These are phyloP conservation scores for Oryzias curvinotus DNA, from an alignment of 2,113 vertebrate species.

Conservation along the genomic window DNA sequence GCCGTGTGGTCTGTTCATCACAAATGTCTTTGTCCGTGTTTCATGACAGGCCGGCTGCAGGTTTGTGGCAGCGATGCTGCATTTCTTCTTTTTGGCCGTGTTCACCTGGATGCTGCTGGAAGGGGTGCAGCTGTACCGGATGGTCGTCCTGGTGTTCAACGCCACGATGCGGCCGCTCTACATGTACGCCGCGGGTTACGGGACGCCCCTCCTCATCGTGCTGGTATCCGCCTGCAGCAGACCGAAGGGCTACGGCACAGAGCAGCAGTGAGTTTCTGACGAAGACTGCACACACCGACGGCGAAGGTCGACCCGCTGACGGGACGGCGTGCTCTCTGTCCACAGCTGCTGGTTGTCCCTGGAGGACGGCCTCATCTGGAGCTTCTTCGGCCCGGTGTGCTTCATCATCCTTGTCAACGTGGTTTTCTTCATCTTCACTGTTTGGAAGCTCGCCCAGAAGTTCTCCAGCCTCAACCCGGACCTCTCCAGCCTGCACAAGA, in stretches of 20 bases:
- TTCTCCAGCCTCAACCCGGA: slow-evolving; percentile 85
- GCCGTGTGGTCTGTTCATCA: too few relatives aligned
- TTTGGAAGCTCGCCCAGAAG: slow-evolving; percentile 84
- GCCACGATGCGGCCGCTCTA: slow-evolving; percentile 74
- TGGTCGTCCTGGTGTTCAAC: slow-evolving; percentile 87
- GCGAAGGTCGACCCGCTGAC: background rate
- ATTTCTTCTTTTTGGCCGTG: slow-evolving; percentile 84
- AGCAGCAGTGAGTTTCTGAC: slow-evolving; percentile 71
- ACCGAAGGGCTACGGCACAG: slow-evolving; percentile 73
- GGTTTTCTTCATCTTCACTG: slow-evolving; percentile 80
- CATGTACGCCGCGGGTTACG: slow-evolving; percentile 79
- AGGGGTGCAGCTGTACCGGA: slow-evolving; percentile 86
- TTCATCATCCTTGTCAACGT: slow-evolving; percentile 77
- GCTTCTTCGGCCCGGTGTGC: slow-evolving; percentile 82
- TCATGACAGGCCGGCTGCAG: slow-evolving; percentile 75
- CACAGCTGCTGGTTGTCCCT: slow-evolving; percentile 83
- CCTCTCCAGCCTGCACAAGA: slow-evolving; percentile 77
- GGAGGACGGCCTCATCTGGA: slow-evolving; percentile 78
- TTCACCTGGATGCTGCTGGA: slow-evolving; percentile 91
- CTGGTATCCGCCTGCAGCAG: slow-evolving; percentile 70
- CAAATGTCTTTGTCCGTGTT: background rate
- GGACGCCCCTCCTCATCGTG: slow-evolving; percentile 77
- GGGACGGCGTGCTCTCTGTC: slow-evolving; percentile 6
- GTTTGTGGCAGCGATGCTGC: slow-evolving; percentile 82
- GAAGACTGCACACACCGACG: background rate